Conservation (phyloP, 2,113 vertebrate genomes). For the Delphinus delphis region DNA sequence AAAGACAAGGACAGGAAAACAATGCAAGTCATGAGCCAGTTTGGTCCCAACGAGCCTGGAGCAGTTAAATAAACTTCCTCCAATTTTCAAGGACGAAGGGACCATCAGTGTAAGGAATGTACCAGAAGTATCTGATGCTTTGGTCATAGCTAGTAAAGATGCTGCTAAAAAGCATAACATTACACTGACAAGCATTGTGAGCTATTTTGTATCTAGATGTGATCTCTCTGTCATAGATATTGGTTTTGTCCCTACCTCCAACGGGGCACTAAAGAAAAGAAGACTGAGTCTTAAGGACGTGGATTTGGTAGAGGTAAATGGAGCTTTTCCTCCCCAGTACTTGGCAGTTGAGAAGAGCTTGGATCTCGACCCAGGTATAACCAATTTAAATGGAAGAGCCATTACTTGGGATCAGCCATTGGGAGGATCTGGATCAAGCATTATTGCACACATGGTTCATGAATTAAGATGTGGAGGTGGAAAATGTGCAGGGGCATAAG, state of each 20-base stretch:
- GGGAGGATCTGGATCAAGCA: slow-evolving; percentile 89
- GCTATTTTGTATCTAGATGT: slow-evolving; percentile 89
- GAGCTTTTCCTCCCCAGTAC: slow-evolving; percentile 91
- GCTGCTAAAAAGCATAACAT: slow-evolving; percentile 89
- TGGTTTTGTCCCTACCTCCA: slow-evolving; percentile 92
- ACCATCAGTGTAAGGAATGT: slow-evolving; percentile 90
- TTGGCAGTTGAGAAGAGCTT: slow-evolving; percentile 89
- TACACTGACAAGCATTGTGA: slow-evolving; percentile 89
- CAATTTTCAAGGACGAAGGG: slow-evolving; percentile 91
- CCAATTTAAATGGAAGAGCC: slow-evolving; percentile 90
- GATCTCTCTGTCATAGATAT: slow-evolving; percentile 94
- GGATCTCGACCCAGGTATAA: slow-evolving; percentile 89
- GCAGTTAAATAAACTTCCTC: slow-evolving; percentile 87
- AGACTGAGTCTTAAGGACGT: slow-evolving; percentile 89
- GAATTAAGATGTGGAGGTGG: slow-evolving; percentile 91
- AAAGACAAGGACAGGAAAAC: slow-evolving; percentile 89
- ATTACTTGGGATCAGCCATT: slow-evolving; percentile 92
- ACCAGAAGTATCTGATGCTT: slow-evolving; percentile 89
- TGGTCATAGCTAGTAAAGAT: slow-evolving; percentile 89
- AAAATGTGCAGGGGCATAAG: slow-evolving; percentile 90
- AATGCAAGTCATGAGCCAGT: slow-evolving; percentile 89
- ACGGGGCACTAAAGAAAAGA: slow-evolving; percentile 90
- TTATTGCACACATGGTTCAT: slow-evolving; percentile 90
- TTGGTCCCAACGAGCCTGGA: slow-evolving; percentile 90
- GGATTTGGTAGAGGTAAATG: slow-evolving; percentile 94